These are phyloP conservation scores for Ephydatia muelleri DNA, from an alignment of 37 sponge, comb jelly and placozoan genomes.

Conservation along the genomic window DNA sequence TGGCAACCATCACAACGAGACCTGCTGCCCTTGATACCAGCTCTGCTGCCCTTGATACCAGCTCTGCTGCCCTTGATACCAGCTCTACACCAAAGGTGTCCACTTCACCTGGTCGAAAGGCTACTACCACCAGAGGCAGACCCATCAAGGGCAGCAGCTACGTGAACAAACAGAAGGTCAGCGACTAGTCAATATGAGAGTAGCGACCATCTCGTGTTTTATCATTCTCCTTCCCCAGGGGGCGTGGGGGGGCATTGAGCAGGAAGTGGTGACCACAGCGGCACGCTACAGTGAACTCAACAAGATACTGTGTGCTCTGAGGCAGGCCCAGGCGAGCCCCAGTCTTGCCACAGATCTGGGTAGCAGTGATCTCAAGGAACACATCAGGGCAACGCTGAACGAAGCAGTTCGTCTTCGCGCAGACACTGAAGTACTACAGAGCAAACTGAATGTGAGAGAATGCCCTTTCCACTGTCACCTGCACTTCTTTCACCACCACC, in stretches of 20 bases:
- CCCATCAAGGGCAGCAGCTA: not conserved
- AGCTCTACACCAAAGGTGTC: not conserved
- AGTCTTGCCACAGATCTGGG: constrained; percentile 1
- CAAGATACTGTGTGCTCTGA: constrained; percentile 32
- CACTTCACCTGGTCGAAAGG: not conserved
- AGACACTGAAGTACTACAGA: constrained; percentile 59
- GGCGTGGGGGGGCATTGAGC: not conserved
- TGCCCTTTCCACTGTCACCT: not conserved
- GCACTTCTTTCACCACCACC: too few species aligned
- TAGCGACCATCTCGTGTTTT: not conserved
- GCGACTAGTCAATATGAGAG: not conserved
- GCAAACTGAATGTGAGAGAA: not conserved
- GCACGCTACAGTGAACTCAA: constrained; percentile 37
- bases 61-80: not conserved
- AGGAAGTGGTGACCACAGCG: constrained; percentile 3
- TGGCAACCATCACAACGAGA: not conserved
- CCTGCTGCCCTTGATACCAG: not conserved
- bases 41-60: not conserved
- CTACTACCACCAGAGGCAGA: not conserved
- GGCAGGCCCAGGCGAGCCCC: constrained; percentile 25
- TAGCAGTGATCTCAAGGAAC: constrained; percentile 35
- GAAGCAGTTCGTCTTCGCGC: constrained; percentile 73
- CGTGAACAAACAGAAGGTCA: not conserved
- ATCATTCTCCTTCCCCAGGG: not conserved
- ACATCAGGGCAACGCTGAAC: constrained; percentile 59